Base-by-base conservation (phyloP, 2,113 vertebrate genomes). In the Nicator chloris region DNA sequence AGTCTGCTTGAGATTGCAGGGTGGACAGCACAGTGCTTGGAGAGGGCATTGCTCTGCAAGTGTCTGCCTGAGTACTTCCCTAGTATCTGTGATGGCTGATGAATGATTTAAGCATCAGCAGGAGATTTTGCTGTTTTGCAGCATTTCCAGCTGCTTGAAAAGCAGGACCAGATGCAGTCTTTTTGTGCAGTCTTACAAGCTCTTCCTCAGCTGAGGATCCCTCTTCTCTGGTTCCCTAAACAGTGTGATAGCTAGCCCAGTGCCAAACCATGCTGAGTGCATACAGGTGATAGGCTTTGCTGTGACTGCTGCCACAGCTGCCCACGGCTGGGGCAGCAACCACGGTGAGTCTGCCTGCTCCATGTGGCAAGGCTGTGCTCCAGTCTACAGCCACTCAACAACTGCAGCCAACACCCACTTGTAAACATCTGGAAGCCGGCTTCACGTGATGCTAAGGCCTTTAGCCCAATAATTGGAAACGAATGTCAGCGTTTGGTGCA, bases 281-380 rank as follows among this genome's bases (percentile, higher is more conserved):
- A 0, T 35, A 13, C 33, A 39, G 27, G 44, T 75, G 61, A 27
- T 33, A 13, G 8, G 26, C 24, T 63, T 57, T 81, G 24, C 47
- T 40, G 24, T 21, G 49, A 1, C 39, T 40, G 42, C 45, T 84
- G n/a, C 10, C 61, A 12, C 0, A 0, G 19, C 50, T 72, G 40
- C 35, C 54, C 37, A 5, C 0, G 0, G 27, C 63, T 84, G 47
- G n/a, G 15, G 11, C 33, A 31, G 54, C 13, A 65, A 35, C 35
- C 24, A 4, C 37, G 7, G 26, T 11, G 26, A 26, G 31, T 24
- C 42, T 53, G 39, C 21, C 33, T 56, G 40, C 42, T 82, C 44
- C 1, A 0, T 2, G 1, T 59, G 47, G 8, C 35, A 7, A 5
- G 30, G 24, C 45, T 44, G 22, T 42, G 35, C 50, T 70, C 9